Base-by-base conservation (phyloP, 2,113 vertebrate genomes). In the Illadopsis cleaveri region DNA sequence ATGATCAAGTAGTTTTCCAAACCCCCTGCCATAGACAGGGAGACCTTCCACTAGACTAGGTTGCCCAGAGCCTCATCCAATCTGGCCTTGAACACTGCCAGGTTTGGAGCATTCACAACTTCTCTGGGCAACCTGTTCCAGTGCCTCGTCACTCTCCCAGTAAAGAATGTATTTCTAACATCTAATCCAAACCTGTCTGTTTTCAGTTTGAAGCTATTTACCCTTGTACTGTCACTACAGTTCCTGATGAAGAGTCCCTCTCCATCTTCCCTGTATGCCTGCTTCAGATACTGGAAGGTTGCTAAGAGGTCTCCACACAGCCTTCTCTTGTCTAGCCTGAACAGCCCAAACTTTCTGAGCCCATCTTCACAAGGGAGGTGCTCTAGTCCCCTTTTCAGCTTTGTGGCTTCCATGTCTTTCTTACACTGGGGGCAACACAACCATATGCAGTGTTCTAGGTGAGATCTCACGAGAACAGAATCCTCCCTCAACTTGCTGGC, bases 401-500 rank as follows among this genome's bases (percentile, higher is more conserved):
- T 60, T 1, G 2, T 22, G 20, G 24, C 25, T 69, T 76, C 47
- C 25, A 19, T 19, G 8, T 35, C 24, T n/a, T 47, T 47, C 47
- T 27, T 47, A 27, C 8, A 30, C 0, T 54, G 40, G 8, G 28
- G 16, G 2, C 14, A 54, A 53, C 30, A 47, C 24, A 53, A 75
- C 24, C 15, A 31, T 31, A 60, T 15, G 30, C 4, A 35, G 21
- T 16, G 13, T 12, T 69, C 30, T 10, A 42, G 24, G 21, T 35
- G n/a, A 18, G 40, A 50, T 60, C 30, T 76, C 47, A 69, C 0
- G 0, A 35, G 17, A 54, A 27, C 58, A 81, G 54, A 45, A 76
- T 68, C 47, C 20, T 60, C 30, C 30, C 38, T 53, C 0, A 0
- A 6, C 13, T 11, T 68, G 45, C 30, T 53, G 45, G 28, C 13